A percentile compares a stretch with the other conserved stretches of the same genome.
Evolutionary conservation across 1,140 invertebrate genomes (phyloP).

Genomic region (Venustaconcha ellipsiformis): DNA sequence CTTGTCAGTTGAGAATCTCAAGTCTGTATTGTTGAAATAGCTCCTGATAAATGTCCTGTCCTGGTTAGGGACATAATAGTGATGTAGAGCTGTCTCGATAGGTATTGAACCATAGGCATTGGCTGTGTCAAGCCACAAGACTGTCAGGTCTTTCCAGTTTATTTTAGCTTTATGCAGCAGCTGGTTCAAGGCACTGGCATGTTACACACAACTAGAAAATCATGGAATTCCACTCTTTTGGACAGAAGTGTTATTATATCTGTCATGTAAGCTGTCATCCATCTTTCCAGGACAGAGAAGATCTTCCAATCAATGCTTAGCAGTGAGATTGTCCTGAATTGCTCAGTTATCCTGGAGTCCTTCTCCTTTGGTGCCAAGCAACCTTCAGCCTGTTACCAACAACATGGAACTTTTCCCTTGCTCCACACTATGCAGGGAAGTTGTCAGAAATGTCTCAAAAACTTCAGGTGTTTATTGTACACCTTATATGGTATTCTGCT

Average conservation of each 20-base stretch:
- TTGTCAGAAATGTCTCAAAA: background rate
- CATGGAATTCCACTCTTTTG: conserved; percentile 23
- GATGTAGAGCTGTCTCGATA: background rate
- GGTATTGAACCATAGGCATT: conserved; percentile 14
- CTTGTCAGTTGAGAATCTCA: conserved; percentile 18
- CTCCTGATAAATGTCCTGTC: background rate
- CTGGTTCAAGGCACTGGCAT: conserved; percentile 15
- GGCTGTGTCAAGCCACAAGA: conserved; percentile 30
- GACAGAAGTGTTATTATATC: conserved; percentile 22
- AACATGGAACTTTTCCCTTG: background rate
- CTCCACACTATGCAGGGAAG: conserved; percentile 4
- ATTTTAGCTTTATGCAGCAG: background rate
- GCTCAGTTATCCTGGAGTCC: background rate
- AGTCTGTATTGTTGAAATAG: conserved; percentile 16
- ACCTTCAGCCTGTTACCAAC: background rate
- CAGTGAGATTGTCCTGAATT: conserved; percentile 19
- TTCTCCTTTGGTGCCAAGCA: conserved; percentile 12
- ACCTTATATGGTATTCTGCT: conserved; percentile 15
- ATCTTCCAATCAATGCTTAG: conserved; percentile 8
- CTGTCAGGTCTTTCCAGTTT: background rate
- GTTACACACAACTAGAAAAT: conserved; percentile 24
- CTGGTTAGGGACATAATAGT: conserved; percentile 17
- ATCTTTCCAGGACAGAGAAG: conserved; percentile 1
- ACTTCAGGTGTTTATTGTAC: conserved; percentile 2
- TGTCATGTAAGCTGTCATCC: background rate